Conservation (phyloP, 2,113 vertebrate species). For the Phocoena sinus region DNA sequence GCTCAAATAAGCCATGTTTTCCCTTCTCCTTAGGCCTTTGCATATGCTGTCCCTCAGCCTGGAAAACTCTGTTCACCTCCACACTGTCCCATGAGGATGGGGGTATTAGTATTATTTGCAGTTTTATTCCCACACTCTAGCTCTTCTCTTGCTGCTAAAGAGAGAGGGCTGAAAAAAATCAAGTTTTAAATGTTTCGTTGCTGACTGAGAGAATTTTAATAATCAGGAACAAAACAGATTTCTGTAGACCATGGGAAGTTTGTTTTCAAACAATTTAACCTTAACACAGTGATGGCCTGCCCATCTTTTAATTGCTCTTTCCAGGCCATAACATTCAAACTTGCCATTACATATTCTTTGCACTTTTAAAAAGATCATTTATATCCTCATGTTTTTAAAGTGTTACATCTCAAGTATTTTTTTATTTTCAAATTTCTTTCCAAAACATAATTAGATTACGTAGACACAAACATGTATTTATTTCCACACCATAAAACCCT, state of each 20-base stretch:
- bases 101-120: neutral
- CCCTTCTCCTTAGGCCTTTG: neutral
- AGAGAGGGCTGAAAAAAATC: neutral
- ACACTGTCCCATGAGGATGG: neutral
- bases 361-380: neutral
- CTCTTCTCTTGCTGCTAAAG: conserved; percentile 6
- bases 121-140: neutral
- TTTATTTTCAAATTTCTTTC: conserved; percentile 21
- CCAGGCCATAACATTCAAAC: neutral
- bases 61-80: neutral
- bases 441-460: neutral
- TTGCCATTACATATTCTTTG: neutral
- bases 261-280: neutral
- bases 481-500: neutral
- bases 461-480: neutral
- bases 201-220: neutral
- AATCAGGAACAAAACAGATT: neutral
- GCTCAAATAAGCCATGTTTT: neutral
- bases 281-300: neutral
- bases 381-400: neutral
- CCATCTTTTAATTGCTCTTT: neutral
- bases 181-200: neutral
- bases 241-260: neutral
- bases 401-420: neutral
- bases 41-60: neutral